Base-by-base conservation (phyloP, 2,888 invertebrate genomes). In the Glyphotaelius pellucidus region DNA sequence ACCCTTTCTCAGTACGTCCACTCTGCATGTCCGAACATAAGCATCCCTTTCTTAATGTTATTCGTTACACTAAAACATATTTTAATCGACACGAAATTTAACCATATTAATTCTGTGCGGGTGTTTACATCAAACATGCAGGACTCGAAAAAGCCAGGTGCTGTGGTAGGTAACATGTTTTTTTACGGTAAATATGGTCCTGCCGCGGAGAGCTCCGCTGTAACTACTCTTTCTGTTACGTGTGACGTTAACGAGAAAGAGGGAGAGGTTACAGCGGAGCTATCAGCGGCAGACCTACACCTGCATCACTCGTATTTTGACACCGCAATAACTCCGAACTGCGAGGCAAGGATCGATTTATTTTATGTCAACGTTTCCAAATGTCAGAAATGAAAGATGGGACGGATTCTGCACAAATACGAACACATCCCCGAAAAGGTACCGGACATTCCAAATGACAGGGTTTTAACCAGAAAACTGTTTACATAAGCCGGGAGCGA, bases 401-500 rank as follows among this genome's bases (percentile, higher is more conserved):
- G 83, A 15, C 67, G 25, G 67, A 25, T n/a, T 67, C 52, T 67
- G 9, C 67, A n/a, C 67, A 67, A 25, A 67, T n/a, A 25, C 67
- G 15, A 83, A 90, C 47, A 38, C 32, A 32, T 9, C 32, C 42
- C 52, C 31, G 90, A 25, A 83, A 35, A 90, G 90, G 83, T 83
- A 42, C n/a, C 52, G 90, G 32, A 67, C 32, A 15, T 83, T 80
- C 12, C 15, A 31, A 32, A 30, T 89, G 35, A 81, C 38, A 25
- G 42, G 42, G 89, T 89, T 89, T 80, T 89, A 47, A 47, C 67
- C 89, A 35, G 84, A 91, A 89, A 91, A 91, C 85, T 91, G 91
- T 91, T 91, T 91, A 91, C 90, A 91, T 91, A 91, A 91, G 90
- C 90, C 90, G 90, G 83, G 86, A 85, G 31, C 25, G 35, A 89